Percentiles rank a stretch among this genome's conserved stretches.
phyloP scores from a whole-genome alignment of 37 sponge, comb jelly and placozoan species.

The Dysidea cf. avara region DNA sequence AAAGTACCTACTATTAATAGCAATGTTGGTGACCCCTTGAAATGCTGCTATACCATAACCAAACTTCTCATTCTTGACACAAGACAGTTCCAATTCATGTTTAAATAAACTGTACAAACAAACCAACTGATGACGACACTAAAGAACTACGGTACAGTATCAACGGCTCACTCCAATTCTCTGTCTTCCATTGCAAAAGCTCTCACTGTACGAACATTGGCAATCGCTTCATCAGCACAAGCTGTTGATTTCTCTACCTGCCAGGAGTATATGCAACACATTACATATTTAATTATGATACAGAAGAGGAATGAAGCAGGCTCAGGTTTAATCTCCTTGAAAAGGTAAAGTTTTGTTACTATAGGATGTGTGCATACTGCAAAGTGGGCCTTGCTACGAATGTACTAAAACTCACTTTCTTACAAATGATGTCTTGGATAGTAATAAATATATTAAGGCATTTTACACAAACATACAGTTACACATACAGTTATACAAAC shows the following conservation, averaged over 20 bases:
- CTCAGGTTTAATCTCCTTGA: too few relatives aligned
- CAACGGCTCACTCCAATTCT: slow-evolving; percentile 44
- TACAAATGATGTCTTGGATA: too few relatives aligned
- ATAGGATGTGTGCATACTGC: too few relatives aligned
- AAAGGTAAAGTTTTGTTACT: too few relatives aligned
- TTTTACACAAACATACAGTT: too few relatives aligned
- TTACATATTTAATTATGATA: neutral
- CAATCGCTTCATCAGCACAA: slow-evolving; percentile 86
- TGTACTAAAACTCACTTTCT: too few relatives aligned
- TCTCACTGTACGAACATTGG: slow-evolving; percentile 89
- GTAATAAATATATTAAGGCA: too few relatives aligned
- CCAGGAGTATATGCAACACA: neutral
- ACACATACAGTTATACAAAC: too few relatives aligned
- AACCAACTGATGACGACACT: too few relatives aligned
- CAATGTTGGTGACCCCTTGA: slow-evolving; percentile 80
- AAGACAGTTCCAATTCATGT: slow-evolving; percentile 54
- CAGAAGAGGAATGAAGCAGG: too few relatives aligned
- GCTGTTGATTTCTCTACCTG: slow-evolving; percentile 83
- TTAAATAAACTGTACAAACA: slow-evolving; percentile 54
- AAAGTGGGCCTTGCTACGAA: too few relatives aligned
- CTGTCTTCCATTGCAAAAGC: slow-evolving; percentile 90
- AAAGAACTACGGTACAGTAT: too few relatives aligned
- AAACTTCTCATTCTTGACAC: slow-evolving; percentile 42
- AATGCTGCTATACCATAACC: slow-evolving; percentile 89
- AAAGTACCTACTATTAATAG: slow-evolving; percentile 71